Evolutionary conservation across 2,797 vertebrate genomes (phyloP), one percentile per base, ranked within the genome.

Genomic region (Pyrocephalus nanus): DNA sequence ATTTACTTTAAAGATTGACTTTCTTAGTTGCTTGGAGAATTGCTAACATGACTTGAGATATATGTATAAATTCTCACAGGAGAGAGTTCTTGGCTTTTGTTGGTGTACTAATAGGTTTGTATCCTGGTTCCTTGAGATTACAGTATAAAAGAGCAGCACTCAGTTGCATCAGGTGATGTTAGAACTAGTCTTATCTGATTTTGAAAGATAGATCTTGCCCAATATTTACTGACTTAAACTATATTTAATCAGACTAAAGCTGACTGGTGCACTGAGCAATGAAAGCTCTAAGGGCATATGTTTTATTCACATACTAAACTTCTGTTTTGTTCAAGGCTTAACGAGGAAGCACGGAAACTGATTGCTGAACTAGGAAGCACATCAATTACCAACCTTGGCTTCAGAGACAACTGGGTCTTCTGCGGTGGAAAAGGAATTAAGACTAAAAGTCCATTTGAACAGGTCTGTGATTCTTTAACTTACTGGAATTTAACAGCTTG

Each of bases 351-450:
- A 42, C 98, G 98, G 79, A 98, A 98, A 55, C 97, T 99, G 43
- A 98, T 99, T 0, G 72, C 98, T 38, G 98, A 99, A 6, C 92
- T 99, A 55, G 99, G 99, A 65, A 99, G 99, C 96, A 96, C 99
- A 0, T 97, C 94, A 8, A 97, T 99, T 88, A 96, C 36, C n/a
- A 98, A 92, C 34, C 81, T 99, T 89, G 98, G 98, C 73, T 99
- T 99, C 89, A 98, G 99, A 96, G 99, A 99, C 96, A 99, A 99
- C 98, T 99, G 99, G 99, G 98, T 99, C 93, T 99, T 99, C 97
- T 99, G 99, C 2, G 99, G 99, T 91, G 99, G 99, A 50, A 99
- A 99, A 98, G 99, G 99, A 89, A 99, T 99, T 96, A 99, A 99
- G 97, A 99, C 99, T 47, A 99, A 99, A 97, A 99, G 98, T 96